These are phyloP conservation scores for Catostomus latipinnis DNA, from an alignment of 2,797 vertebrate species.

Conservation along the genomic window DNA sequence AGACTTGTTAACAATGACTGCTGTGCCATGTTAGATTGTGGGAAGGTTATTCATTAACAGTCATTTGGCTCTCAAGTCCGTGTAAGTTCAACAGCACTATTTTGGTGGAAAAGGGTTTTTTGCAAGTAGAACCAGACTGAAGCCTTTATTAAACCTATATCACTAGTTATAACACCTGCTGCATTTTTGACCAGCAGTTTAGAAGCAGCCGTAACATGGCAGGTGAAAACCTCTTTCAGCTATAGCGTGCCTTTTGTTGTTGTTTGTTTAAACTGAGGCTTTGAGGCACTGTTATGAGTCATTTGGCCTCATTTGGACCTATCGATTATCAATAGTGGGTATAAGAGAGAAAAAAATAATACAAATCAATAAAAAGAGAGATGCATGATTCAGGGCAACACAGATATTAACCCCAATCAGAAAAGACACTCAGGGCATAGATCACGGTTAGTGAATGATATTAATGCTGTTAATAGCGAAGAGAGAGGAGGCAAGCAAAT, in stretches of 20 bases:
- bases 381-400: background rate
- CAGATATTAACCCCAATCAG: constrained; percentile 16
- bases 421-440: constrained; percentile 9
- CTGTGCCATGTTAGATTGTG: no score
- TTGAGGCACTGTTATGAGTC: background rate
- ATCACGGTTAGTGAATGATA: constrained; percentile 32
- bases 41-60: no score
- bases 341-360: background rate
- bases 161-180: constrained; percentile 10
- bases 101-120: background rate
- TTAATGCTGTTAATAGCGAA: constrained; percentile 8
- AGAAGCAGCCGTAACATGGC: no score
- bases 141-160: background rate
- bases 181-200: background rate
- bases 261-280: background rate
- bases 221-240: background rate
- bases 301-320: constrained; percentile 1
- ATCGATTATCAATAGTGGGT: background rate
- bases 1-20: no score
- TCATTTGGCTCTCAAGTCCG: no score
- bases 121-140: no score
- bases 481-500: constrained; percentile 32
- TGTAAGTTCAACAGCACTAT: background rate
- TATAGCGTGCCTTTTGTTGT: background rate
- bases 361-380: constrained; percentile 5